phyloP scores from a whole-genome alignment of 2,113 vertebrate genomes.

The Aegithalos caudatus region DNA sequence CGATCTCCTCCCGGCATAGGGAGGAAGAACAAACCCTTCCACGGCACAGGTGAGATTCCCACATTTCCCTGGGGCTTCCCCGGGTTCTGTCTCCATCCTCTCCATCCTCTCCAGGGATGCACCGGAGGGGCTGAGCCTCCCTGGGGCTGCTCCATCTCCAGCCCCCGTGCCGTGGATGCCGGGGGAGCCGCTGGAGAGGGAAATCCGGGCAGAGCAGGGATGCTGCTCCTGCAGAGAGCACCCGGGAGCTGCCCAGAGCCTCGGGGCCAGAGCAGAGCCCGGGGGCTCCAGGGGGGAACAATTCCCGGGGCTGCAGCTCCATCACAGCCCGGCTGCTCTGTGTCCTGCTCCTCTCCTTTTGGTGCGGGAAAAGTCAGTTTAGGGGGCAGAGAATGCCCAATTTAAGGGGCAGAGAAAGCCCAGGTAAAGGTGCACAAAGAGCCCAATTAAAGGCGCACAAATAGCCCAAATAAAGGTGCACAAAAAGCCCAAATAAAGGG shows the following conservation, averaged over 20 bases:
- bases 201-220: fast-evolving
- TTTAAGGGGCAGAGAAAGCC: background rate
- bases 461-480: background rate
- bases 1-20: background rate
- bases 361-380: background rate
- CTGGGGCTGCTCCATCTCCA: fast-evolving
- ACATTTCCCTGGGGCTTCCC: fast-evolving
- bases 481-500: background rate
- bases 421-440: too few relatives aligned
- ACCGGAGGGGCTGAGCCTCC: too few relatives aligned
- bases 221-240: too few relatives aligned
- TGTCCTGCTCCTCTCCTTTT: fast-evolving
- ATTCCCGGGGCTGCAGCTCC: fast-evolving
- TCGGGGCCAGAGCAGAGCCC: background rate
- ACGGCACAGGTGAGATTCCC: fast-evolving
- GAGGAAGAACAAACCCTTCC: background rate
- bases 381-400: background rate
- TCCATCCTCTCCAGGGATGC: too few relatives aligned
- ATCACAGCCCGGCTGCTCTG: fast-evolving
- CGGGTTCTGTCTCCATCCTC: background rate
- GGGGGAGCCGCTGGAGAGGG: background rate
- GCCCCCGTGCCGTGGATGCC: background rate
- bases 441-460: fast-evolving
- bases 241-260: too few relatives aligned
- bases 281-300: fast-evolving